phyloP scores from a whole-genome alignment of 2,797 vertebrate genomes.

The Coranthus polyacanthus region DNA sequence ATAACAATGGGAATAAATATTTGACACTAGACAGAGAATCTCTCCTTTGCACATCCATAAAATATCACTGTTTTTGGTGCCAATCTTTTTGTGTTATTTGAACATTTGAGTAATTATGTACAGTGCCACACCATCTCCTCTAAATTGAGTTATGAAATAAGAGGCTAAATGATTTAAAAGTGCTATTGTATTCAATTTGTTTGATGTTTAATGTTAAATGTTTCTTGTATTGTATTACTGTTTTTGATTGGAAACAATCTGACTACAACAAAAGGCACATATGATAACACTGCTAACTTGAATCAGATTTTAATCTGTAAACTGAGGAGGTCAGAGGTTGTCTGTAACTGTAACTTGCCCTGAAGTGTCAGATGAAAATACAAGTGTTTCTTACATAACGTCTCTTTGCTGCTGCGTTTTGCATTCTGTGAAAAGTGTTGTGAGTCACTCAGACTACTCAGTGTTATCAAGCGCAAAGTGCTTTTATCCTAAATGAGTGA shows the following conservation, averaged over 20 bases:
- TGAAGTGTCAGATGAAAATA: conserved; percentile 76
- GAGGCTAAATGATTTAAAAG: conserved; percentile 67
- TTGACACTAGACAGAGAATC: conserved; percentile 33
- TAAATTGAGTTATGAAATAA: conserved; percentile 48
- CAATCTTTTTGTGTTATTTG: conserved; percentile 71
- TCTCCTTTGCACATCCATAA: conserved; percentile 72
- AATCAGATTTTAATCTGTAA: conserved; percentile 67
- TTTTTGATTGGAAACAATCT: conserved; percentile 67
- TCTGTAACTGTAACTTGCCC: conserved; percentile 70
- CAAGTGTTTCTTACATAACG: conserved; percentile 72
- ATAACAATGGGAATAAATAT: conserved; percentile 35
- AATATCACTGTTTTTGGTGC: conserved; percentile 69
- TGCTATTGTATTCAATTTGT: conserved; percentile 68
- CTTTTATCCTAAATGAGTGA: no score
- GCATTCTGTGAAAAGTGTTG: conserved; percentile 1
- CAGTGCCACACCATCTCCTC: conserved; percentile 68
- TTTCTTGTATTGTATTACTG: conserved; percentile 72
- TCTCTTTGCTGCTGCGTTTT: conserved; percentile 33
- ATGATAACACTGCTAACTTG: conserved; percentile 77
- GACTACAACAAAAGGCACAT: conserved; percentile 74
- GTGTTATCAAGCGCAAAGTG: neutral
- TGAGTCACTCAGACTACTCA: neutral
- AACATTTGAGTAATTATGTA: conserved; percentile 65
- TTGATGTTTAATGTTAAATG: conserved; percentile 75
- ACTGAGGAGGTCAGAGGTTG: conserved; percentile 45